phyloP scores from a whole-genome alignment of 2,888 invertebrate genomes.

The Chrysomela aeneicollis region DNA sequence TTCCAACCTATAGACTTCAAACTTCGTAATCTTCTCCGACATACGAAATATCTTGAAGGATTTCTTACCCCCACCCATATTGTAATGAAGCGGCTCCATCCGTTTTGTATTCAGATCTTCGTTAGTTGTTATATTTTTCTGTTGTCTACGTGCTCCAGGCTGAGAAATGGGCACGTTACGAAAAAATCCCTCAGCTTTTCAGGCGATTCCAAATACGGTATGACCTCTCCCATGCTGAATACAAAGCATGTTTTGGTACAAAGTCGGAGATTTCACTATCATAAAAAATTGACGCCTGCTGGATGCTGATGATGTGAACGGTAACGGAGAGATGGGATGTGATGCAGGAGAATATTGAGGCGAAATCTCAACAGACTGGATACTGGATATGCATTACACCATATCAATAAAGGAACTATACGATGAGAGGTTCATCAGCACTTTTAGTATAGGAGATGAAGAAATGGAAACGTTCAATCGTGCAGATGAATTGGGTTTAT shows the following conservation, averaged over 20 bases:
- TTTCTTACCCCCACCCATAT: not conserved
- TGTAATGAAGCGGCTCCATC: not conserved
- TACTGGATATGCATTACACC: too few species aligned
- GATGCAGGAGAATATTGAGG: too few species aligned
- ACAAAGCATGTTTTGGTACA: constrained; percentile 13
- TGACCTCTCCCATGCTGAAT: constrained; percentile 15
- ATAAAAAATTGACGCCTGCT: constrained; percentile 13
- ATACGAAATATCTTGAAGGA: not conserved
- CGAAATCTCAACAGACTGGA: too few species aligned
- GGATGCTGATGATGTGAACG: not conserved
- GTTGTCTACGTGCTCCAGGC: constrained; percentile 16
- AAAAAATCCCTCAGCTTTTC: constrained; percentile 19
- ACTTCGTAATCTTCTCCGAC: not conserved
- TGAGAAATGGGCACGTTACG: constrained; percentile 13
- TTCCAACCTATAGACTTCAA: not conserved
- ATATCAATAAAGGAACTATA: too few species aligned
- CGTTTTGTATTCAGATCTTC: constrained; percentile 17
- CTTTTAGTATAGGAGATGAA: too few species aligned
- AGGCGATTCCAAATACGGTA: constrained; percentile 15
- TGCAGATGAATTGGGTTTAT: too few species aligned
- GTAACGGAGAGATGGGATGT: too few species aligned
- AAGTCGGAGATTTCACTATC: constrained; percentile 8
- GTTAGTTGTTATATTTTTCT: constrained; percentile 19
- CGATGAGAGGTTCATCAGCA: too few species aligned
- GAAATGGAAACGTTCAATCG: too few species aligned